Evolutionary conservation across 1,140 invertebrate species (phyloP).

Genomic region (Habropoda laboriosa): DNA sequence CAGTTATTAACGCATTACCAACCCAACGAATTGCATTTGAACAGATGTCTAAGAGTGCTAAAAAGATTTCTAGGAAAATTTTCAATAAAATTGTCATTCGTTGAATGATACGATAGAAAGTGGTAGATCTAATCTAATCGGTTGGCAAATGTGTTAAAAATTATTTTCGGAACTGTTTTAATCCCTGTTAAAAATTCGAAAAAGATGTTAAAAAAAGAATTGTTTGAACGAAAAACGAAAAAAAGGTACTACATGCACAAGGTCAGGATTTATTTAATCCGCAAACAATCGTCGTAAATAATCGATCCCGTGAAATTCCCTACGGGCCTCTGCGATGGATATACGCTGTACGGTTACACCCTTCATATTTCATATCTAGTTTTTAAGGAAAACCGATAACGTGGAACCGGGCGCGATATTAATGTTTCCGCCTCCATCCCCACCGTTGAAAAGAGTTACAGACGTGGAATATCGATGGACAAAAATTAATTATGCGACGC

Average conservation of each 20-base stretch:
- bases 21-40: too few species aligned
- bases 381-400: constrained; percentile 43
- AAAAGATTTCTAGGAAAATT: too few species aligned
- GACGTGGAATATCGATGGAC: constrained; percentile 46
- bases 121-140: too few species aligned
- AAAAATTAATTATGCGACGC: constrained; percentile 50
- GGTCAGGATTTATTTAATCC: not conserved
- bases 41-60: too few species aligned
- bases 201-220: too few species aligned
- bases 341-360: not conserved
- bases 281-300: not conserved
- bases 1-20: too few species aligned
- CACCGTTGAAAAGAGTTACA: constrained; percentile 18
- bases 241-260: not conserved
- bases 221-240: not conserved
- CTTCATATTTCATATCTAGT: constrained; percentile 27
- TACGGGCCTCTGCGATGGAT: not conserved
- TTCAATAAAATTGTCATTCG: too few species aligned
- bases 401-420: constrained; percentile 26
- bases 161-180: too few species aligned
- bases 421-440: not conserved
- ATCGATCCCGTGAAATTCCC: not conserved
- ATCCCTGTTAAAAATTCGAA: not conserved
- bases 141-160: too few species aligned
- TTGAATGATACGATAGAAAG: too few species aligned